Conservation (phyloP, 2,113 vertebrate genomes). For the Carassius auratus region DNA sequence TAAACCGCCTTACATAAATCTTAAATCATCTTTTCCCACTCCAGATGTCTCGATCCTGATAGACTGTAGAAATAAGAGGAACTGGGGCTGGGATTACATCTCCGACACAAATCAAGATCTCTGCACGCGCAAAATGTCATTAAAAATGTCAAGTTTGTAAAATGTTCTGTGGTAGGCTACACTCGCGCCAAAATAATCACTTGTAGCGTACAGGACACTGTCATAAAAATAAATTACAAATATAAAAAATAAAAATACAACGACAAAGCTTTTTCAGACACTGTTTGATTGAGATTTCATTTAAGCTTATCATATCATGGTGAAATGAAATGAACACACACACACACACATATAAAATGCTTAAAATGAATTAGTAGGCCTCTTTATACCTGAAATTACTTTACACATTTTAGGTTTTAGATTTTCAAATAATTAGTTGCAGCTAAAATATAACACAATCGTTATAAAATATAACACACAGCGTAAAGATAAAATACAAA, state of each 20-base stretch:
- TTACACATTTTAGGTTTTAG: too few species aligned
- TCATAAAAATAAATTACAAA: too few species aligned
- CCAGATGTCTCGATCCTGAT: slow-evolving; percentile 76
- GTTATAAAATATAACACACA: neutral
- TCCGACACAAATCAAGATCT: neutral
- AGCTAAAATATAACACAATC: neutral
- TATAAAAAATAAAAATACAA: too few species aligned
- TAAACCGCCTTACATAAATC: slow-evolving; percentile 78
- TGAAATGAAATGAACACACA: too few species aligned
- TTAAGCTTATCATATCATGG: too few species aligned
- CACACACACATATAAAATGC: neutral
- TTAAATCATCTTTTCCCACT: slow-evolving; percentile 77
- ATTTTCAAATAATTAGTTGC: too few species aligned
- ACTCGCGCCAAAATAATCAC: neutral
- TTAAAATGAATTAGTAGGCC: neutral
- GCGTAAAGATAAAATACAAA: neutral
- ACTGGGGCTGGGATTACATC: slow-evolving; percentile 9
- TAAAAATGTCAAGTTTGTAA: neutral
- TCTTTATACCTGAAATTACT: neutral
- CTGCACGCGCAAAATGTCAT: neutral
- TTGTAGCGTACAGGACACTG: too few species aligned
- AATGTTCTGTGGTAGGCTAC: neutral
- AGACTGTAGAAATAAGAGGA: slow-evolving; percentile 45
- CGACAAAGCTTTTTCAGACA: neutral
- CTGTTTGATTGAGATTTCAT: neutral